These are phyloP conservation scores for Agapostemon virescens DNA, from an alignment of 2,888 invertebrate species.

Conservation along the genomic window DNA sequence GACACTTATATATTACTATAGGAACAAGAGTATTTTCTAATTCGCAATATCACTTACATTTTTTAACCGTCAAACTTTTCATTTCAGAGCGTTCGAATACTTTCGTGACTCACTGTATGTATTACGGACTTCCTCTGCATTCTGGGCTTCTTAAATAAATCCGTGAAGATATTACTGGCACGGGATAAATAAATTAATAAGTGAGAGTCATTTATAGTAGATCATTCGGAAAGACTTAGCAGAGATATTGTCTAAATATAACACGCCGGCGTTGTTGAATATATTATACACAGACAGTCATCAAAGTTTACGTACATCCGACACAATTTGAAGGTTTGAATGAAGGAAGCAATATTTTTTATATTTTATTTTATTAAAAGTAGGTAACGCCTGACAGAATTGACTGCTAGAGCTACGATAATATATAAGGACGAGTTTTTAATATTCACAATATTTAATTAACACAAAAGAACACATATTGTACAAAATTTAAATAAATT, in stretches of 20 bases:
- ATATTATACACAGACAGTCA: not conserved
- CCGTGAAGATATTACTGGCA: not conserved
- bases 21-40: no score
- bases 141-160: not conserved
- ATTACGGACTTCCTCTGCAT: not conserved
- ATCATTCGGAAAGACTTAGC: not conserved
- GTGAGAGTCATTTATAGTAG: not conserved
- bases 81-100: no score
- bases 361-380: not conserved
- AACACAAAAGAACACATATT: no score
- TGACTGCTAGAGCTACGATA: no score
- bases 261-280: not conserved
- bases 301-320: not conserved
- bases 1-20: no score
- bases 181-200: not conserved
- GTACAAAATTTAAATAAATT: no score
- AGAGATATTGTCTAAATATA: not conserved
- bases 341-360: not conserved
- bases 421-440: no score
- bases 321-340: not conserved
- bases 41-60: no score
- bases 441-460: no score
- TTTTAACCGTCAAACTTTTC: no score
- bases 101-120: no score
- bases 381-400: no score